Evolutionary conservation across 2,797 vertebrate genomes (phyloP), one percentile per base, ranked within the genome.

Genomic region (Aeoliscus strigatus): DNA sequence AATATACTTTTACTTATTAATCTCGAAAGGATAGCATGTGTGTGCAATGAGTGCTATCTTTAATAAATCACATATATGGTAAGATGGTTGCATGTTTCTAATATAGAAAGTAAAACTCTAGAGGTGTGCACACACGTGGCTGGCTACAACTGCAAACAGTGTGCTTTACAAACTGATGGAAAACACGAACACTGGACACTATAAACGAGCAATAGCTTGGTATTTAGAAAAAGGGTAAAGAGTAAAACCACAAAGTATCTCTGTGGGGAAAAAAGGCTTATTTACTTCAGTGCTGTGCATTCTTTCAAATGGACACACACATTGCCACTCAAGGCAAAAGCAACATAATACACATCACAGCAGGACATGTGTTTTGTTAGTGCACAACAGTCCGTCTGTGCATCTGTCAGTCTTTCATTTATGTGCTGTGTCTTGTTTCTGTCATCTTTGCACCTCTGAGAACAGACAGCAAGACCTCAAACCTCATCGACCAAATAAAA

Each of bases 401-500:
- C 50, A 56, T 39, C 43, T 54, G 54, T 66, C 57, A 45, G 37
- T 50, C 33, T 64, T 71, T 65, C 57, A 62, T 57, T 50, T 55
- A 56, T 50, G 51, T 37, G 41, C 42, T 17, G 59, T 57, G 39
- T 60, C 17, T 50, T 7, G 25, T 56, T 37, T 55, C 45, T 11
- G 41, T 59, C 27, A 28, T 56, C 39, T 55, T 45, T 11, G 41
- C 27, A 31, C 63, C 31, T 27, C 31, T 35, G 39, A 26, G 14
- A 42, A 18, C 17, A 25, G 36, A 32, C 26, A 27, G 35, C 21
- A 26, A 33, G 37, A 50, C 8, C 47, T 59, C 31, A 53, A 52
- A 53, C 33, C 51, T 69, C 72, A 47, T 46, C 33, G 40, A 70
- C 77, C 80, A 86, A 86, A 85, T 85, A 87, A 80, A 69, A 79